Conservation (phyloP, 2,113 vertebrate species). For the Leucopternis melanops region DNA sequence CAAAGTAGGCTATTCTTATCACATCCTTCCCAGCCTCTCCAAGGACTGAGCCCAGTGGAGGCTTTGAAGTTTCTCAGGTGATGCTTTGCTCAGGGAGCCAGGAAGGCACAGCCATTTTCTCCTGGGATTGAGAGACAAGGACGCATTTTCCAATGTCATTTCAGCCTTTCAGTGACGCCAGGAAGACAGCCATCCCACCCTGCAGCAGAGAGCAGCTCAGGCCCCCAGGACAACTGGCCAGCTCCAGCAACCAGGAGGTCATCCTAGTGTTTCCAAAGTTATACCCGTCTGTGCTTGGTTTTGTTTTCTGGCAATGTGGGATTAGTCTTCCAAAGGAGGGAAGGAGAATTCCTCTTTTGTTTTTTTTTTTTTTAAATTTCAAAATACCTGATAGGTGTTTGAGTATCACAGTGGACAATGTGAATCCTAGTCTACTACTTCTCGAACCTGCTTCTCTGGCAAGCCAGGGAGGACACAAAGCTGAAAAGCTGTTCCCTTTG, state of each 20-base stretch:
- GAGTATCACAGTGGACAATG: background rate
- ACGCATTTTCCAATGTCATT: background rate
- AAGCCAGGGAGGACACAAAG: background rate
- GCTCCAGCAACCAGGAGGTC: background rate
- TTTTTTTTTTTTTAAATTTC: background rate
- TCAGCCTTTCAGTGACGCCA: background rate
- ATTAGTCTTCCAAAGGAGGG: background rate
- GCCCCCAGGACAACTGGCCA: background rate
- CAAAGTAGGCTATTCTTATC: background rate
- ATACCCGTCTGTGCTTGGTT: background rate
- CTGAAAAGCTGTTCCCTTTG: background rate
- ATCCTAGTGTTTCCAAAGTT: background rate
- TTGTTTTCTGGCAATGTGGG: background rate
- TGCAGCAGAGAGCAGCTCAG: background rate
- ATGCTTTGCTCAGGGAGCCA: background rate
- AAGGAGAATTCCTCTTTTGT: background rate
- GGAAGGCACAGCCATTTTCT: background rate
- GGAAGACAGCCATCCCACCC: background rate
- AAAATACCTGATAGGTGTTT: background rate
- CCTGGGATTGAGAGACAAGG: background rate
- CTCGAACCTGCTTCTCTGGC: background rate
- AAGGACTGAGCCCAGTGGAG: background rate
- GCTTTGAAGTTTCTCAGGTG: background rate
- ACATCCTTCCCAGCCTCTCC: background rate
- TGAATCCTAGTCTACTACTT: background rate